These are phyloP conservation scores for Lochmaea capreae DNA, from an alignment of 2,888 invertebrate species.

Conservation along the genomic window DNA sequence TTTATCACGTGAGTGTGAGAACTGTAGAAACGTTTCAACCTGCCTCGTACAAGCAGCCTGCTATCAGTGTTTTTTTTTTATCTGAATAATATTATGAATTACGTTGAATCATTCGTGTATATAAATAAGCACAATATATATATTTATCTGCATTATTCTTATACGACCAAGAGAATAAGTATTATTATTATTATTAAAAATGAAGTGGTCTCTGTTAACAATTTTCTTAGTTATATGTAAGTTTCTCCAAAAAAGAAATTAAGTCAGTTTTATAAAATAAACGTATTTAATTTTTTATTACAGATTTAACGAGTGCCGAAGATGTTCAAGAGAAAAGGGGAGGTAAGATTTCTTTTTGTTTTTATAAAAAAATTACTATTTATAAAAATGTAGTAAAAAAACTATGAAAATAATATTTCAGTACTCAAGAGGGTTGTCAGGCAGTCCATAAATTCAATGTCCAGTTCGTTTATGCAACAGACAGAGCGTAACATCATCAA, in stretches of 20 bases:
- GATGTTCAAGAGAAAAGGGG: slow-evolving; percentile 20
- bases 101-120: no score
- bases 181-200: background rate
- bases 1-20: no score
- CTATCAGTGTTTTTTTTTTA: no score
- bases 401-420: slow-evolving; percentile 10
- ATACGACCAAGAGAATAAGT: background rate
- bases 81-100: no score
- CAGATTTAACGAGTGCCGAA: slow-evolving; percentile 11
- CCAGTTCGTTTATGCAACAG: slow-evolving; percentile 14
- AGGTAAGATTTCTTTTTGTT: slow-evolving; percentile 14
- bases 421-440: slow-evolving; percentile 31
- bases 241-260: background rate
- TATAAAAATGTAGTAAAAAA: background rate
- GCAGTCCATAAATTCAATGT: slow-evolving; percentile 19
- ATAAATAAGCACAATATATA: no score
- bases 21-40: background rate
- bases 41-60: background rate
- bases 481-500: slow-evolving; percentile 31
- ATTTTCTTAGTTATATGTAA: slow-evolving; percentile 14
- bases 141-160: background rate
- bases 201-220: slow-evolving; percentile 2
- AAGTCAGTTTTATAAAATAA: background rate
- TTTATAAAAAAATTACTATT: no score
- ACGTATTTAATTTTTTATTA: slow-evolving; percentile 15